Percentiles rank a stretch among this genome's conserved stretches.
Conservation (phyloP, 2,888 invertebrate genomes). For the Saturnia pavonia region DNA sequence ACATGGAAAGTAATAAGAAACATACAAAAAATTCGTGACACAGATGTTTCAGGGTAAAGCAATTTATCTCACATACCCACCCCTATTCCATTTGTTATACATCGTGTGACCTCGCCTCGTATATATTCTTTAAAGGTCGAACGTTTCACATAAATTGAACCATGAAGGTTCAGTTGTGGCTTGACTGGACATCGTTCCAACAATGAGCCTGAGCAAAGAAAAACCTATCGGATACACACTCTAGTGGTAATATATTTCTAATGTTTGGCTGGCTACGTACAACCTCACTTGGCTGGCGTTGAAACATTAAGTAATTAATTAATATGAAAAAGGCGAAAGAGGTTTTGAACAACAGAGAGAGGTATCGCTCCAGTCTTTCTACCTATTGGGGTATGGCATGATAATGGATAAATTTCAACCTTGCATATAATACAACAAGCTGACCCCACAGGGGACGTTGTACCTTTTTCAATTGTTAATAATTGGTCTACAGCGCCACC, state of each 20-base stretch:
- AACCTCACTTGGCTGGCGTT: too few relatives aligned
- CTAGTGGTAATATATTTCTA: not conserved
- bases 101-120: slow-evolving; percentile 5
- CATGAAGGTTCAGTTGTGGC: not conserved
- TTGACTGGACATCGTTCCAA: not conserved
- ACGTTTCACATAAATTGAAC: slow-evolving; percentile 5
- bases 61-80: slow-evolving; percentile 17
- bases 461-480: too few relatives aligned
- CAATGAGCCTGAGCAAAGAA: not conserved
- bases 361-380: not conserved
- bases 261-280: not conserved
- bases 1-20: not conserved
- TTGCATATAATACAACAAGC: not conserved
- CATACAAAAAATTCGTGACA: slow-evolving; percentile 4
- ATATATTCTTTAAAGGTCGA: not conserved
- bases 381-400: not conserved
- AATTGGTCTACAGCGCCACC: too few relatives aligned
- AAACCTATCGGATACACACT: not conserved
- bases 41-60: slow-evolving; percentile 18
- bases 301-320: too few relatives aligned
- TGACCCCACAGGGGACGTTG: too few relatives aligned
- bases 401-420: not conserved
- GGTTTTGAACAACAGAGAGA: not conserved
- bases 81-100: slow-evolving; percentile 15
- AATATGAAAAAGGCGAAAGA: not conserved